Percentiles rank a stretch among this genome's conserved stretches.
These are phyloP conservation scores for Drosophila fuyamai DNA, from an alignment of 1,140 invertebrate genomes.

Conservation along the genomic window DNA sequence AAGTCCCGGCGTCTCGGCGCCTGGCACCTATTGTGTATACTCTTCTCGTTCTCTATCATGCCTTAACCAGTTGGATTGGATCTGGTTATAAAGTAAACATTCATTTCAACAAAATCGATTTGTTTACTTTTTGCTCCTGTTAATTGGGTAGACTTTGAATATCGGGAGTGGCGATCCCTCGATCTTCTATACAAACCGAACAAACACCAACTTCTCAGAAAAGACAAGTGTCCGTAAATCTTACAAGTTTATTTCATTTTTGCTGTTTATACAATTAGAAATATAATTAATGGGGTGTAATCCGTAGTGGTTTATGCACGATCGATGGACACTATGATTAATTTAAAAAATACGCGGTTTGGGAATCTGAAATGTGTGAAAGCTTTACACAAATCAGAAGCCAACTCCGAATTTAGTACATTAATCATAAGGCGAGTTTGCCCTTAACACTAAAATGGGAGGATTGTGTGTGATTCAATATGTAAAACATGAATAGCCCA, in stretches of 20 bases:
- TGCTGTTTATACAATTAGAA: constrained; percentile 8
- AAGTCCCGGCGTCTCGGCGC: constrained; percentile 15
- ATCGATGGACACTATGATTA: neutral
- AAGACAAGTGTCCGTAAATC: neutral
- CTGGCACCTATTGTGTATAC: constrained; percentile 45
- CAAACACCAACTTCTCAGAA: no score
- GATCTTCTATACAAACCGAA: no score
- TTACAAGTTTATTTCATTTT: constrained; percentile 26
- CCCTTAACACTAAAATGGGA: constrained; percentile 10
- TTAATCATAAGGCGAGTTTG: neutral
- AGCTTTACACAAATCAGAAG: no score
- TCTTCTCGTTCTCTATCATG: constrained; percentile 55
- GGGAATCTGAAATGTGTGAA: no score
- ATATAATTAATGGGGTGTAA: neutral
- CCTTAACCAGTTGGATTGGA: constrained; percentile 45
- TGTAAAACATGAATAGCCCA: constrained; percentile 1
- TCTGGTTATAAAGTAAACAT: constrained; percentile 54
- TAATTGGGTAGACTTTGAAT: neutral
- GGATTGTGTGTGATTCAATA: constrained; percentile 7
- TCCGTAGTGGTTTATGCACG: neutral
- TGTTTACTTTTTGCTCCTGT: neutral
- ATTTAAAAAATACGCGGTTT: no score
- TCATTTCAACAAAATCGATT: constrained; percentile 2
- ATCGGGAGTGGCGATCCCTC: no score
- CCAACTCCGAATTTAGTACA: neutral